Conservation (phyloP, 2,113 vertebrate species). For the Pterocles burchelli region DNA sequence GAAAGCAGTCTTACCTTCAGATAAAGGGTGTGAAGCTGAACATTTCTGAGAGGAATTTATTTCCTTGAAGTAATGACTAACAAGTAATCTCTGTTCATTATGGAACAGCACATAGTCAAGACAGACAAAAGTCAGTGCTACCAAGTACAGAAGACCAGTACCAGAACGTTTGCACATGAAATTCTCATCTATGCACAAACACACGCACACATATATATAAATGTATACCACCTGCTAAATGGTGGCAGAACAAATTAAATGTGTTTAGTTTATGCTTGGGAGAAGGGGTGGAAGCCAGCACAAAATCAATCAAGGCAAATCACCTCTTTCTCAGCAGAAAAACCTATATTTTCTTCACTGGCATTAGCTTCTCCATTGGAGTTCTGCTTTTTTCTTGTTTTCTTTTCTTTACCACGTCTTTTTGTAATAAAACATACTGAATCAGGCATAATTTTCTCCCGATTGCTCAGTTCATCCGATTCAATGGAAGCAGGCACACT, state of each 20-base stretch:
- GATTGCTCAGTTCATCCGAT: background rate
- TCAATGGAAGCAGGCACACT: background rate
- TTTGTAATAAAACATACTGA: conserved; percentile 65
- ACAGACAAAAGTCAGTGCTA: background rate
- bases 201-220: accelerated
- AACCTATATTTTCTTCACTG: background rate
- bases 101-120: background rate
- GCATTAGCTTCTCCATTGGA: background rate
- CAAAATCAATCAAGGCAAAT: background rate
- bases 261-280: background rate
- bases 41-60: background rate
- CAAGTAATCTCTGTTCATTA: background rate
- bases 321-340: conserved; percentile 36
- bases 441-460: background rate
- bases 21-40: background rate
- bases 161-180: background rate
- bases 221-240: background rate
- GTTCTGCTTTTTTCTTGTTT: conserved; percentile 42
- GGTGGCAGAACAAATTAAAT: background rate
- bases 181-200: background rate
- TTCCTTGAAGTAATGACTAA: background rate
- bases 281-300: background rate
- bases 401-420: conserved; percentile 57
- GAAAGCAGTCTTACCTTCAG: background rate
- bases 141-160: background rate